A percentile compares a stretch with the other conserved stretches of the same genome.
Conservation (phyloP, 2,888 invertebrate species). For the Rhogogaster chlorosoma region DNA sequence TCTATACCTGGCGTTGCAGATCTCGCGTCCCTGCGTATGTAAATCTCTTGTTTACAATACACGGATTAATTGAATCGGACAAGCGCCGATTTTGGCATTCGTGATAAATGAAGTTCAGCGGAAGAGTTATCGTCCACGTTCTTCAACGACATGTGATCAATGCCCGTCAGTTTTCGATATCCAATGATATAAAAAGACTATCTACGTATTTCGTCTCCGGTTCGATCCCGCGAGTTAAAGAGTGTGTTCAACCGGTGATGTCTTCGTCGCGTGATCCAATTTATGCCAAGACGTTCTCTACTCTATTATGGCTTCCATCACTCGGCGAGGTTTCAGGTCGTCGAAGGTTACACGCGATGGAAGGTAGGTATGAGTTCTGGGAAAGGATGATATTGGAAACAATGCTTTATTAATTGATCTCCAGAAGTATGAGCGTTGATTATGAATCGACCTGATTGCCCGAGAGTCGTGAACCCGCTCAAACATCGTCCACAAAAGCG, state of each 20-base stretch:
- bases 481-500: slow-evolving; percentile 74
- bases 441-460: slow-evolving; percentile 75
- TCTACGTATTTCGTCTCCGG: not conserved
- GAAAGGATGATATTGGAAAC: slow-evolving; percentile 18
- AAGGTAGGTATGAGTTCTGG: not conserved
- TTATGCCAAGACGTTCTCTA: slow-evolving; percentile 42
- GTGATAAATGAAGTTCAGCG: not conserved
- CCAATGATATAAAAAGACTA: not conserved
- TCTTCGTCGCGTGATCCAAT: slow-evolving; percentile 47
- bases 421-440: slow-evolving; percentile 64
- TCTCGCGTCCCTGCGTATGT: slow-evolving; percentile 64
- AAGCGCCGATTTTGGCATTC: slow-evolving; percentile 59
- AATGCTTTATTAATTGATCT: slow-evolving; percentile 47
- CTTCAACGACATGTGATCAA: not conserved
- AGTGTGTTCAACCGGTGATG: slow-evolving; percentile 7
- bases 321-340: slow-evolving; percentile 50
- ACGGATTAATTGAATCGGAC: slow-evolving; percentile 69
- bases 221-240: not conserved
- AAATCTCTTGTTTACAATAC: slow-evolving; percentile 58
- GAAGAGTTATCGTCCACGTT: not conserved
- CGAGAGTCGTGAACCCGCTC: slow-evolving; percentile 71
- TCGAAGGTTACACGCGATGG: slow-evolving; percentile 23
- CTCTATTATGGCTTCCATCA: slow-evolving; percentile 42
- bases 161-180: not conserved
- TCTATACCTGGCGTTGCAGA: slow-evolving; percentile 46